Percentiles rank a stretch among this genome's conserved stretches.
phyloP scores from a whole-genome alignment of 2,797 vertebrate species.

The Cossypha polioptera region DNA sequence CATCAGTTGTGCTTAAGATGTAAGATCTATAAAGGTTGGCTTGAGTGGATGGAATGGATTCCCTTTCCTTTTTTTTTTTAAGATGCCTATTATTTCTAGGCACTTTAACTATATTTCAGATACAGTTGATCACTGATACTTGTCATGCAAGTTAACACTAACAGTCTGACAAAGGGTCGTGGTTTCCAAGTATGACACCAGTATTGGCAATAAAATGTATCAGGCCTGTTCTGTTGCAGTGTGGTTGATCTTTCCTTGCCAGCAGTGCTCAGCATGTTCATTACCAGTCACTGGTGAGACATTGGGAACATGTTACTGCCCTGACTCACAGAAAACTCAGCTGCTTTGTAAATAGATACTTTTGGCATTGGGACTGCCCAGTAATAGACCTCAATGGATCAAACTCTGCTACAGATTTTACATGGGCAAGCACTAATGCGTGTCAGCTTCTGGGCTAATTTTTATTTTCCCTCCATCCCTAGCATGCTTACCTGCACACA shows the following conservation, averaged over 20 bases:
- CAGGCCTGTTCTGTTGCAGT: constrained; percentile 8
- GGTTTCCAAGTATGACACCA: constrained; percentile 58
- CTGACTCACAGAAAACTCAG: background rate
- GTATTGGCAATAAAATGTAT: constrained; percentile 68
- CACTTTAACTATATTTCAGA: constrained; percentile 74
- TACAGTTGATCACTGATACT: constrained; percentile 62
- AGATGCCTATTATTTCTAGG: constrained; percentile 74
- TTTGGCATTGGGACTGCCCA: rapidly evolving
- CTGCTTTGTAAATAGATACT: background rate
- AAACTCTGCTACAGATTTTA: background rate
- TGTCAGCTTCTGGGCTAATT: background rate
- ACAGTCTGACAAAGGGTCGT: constrained; percentile 54
- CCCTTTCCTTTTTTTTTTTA: constrained; percentile 6
- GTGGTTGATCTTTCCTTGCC: background rate
- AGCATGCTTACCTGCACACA: background rate
- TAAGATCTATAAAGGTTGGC: constrained; percentile 63
- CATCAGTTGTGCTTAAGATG: constrained; percentile 61
- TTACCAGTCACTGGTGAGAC: background rate
- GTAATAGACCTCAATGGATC: background rate
- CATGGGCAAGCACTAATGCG: background rate
- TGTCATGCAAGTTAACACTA: constrained; percentile 72
- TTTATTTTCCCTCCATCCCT: background rate
- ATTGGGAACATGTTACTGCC: background rate
- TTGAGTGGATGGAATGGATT: constrained; percentile 64
- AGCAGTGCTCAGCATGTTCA: background rate